Conservation (phyloP, 1,140 invertebrate species). For the Drosophila sturtevanti region DNA sequence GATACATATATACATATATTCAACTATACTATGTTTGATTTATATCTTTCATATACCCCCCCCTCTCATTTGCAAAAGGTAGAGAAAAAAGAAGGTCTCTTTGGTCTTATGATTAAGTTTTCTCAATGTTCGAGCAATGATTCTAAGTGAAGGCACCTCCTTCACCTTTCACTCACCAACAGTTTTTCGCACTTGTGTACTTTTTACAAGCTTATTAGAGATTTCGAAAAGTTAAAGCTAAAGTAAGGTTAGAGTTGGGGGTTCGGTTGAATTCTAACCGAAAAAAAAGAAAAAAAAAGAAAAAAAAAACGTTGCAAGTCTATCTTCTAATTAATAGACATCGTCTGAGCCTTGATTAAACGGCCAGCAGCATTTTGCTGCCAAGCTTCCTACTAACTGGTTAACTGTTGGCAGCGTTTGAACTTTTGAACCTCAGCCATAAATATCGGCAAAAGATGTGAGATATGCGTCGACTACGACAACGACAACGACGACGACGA, state of each 20-base stretch:
- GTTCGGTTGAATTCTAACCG: too few relatives aligned
- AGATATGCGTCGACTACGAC: conserved; percentile 48
- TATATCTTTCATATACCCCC: too few relatives aligned
- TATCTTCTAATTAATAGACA: conserved; percentile 66
- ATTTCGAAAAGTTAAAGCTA: too few relatives aligned
- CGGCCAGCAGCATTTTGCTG: conserved; percentile 29
- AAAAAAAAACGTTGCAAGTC: conserved; percentile 11
- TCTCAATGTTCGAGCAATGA: too few relatives aligned
- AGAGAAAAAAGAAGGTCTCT: too few relatives aligned
- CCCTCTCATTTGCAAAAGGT: too few relatives aligned
- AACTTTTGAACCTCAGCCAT: conserved; percentile 71
- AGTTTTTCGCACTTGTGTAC: conserved; percentile 33
- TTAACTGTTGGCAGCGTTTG: conserved; percentile 46
- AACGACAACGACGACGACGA: background rate
- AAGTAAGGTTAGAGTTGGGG: too few relatives aligned
- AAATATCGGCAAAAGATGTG: conserved; percentile 73
- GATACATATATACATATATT: too few relatives aligned
- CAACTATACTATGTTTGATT: too few relatives aligned
- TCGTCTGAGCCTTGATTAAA: conserved; percentile 65
- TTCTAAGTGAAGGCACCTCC: conserved; percentile 41
- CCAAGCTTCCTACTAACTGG: background rate
- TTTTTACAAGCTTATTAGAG: too few relatives aligned
- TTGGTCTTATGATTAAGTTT: too few relatives aligned
- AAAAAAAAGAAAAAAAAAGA: too few relatives aligned
- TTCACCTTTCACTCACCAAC: conserved; percentile 34